Percentiles rank a stretch among this genome's conserved stretches.
These are phyloP conservation scores for Neoitamus cyanurus DNA, from an alignment of 2,888 invertebrate genomes.

Conservation along the genomic window DNA sequence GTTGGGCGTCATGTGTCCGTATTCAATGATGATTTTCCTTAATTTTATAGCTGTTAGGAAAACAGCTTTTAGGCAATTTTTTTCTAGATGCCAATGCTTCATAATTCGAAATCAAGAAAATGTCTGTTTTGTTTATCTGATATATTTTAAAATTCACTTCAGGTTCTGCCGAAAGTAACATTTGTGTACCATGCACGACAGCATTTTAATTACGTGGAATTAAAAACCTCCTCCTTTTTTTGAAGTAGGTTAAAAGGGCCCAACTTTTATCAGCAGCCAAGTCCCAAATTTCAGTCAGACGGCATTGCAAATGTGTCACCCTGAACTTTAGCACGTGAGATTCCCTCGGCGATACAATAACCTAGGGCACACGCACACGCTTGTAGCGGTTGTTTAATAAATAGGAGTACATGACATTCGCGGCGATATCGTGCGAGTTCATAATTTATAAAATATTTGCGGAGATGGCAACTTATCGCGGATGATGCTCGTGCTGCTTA, in stretches of 20 bases:
- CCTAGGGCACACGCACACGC: not conserved
- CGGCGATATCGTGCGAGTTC: not conserved
- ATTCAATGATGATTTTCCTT: too few species aligned
- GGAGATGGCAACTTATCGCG: not conserved
- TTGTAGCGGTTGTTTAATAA: not conserved
- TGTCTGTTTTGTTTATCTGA: not conserved
- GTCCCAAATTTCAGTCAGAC: not conserved
- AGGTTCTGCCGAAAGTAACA: not conserved
- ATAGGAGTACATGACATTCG: not conserved
- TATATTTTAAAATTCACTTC: not conserved
- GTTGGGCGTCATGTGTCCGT: too few species aligned
- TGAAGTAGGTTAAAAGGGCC: not conserved
- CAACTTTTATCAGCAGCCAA: not conserved
- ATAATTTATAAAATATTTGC: not conserved
- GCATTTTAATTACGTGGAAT: not conserved
- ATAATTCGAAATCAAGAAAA: not conserved
- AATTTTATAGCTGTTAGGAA: too few species aligned
- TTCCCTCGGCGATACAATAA: not conserved
- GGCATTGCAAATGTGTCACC: not conserved
- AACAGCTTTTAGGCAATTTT: not conserved
- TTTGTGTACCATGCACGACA: not conserved
- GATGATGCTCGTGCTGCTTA: not conserved
- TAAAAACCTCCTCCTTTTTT: too few species aligned
- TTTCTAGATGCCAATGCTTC: not conserved
- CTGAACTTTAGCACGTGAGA: not conserved